Base-by-base conservation (phyloP, 2,797 vertebrate genomes). In the Hemibagrus guttatus region DNA sequence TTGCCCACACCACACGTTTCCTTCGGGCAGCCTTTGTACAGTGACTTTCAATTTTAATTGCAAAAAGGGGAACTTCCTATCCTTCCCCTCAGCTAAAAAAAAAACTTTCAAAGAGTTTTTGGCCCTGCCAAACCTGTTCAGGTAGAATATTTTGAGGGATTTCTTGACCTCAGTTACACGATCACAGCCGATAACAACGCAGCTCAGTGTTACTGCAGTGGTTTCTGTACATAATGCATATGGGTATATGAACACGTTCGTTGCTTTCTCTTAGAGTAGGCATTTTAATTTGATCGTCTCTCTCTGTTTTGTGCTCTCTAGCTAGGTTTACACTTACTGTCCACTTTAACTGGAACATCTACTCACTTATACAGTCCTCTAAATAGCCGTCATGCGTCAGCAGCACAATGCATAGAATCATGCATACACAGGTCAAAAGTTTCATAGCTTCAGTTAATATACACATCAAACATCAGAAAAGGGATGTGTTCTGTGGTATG, bases 1-100 rank as follows among this genome's bases (percentile, higher is more conserved):
- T 91, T 88, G 81, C 83, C 83, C 90, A 88, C 17, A 8, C 86
- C 89, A 75, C 59, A 91, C 86, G 87, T 91, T 84, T 87, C 87
- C 84, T 88, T 85, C 86, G 87, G 81, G 71, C 80, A 85, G 75
- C 54, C 19, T 85, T 71, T 81, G 42, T 68, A 54, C 63, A 89
- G 49, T 81, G 52, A 83, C 80, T 86, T 59, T 63, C n/a, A 49
- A 61, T 84, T 85, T 52, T 83, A 79, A 56, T 74, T 72, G 7
- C 63, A 78, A 23, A 84, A 63, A 83, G 69, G 66, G 78, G 78
- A 80, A 86, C 76, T 72, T 84, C 85, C 54, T 58, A 16, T 59
- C 35, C 56, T 64, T 76, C 42, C 69, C 66, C 79, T 61, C 14
- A 66, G 19, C 64, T 28, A 82, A 21, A 66, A 68, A 56, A 35